Percentiles rank a stretch among this genome's conserved stretches.
Conservation (phyloP, 2,888 invertebrate genomes). For the Erebia palarica region DNA sequence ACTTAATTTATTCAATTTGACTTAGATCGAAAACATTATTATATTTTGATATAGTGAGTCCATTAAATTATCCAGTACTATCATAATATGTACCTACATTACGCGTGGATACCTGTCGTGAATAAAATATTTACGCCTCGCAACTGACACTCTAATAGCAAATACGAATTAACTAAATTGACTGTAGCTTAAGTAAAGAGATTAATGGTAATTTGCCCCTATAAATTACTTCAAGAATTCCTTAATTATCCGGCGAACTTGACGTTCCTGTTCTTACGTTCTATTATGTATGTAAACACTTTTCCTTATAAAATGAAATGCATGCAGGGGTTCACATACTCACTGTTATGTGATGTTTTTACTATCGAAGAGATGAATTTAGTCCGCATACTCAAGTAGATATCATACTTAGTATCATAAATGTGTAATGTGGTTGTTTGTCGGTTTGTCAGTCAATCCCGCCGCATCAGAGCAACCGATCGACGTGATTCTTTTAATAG, state of each 20-base stretch:
- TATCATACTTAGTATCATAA: too few species aligned
- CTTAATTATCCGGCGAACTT: constrained; percentile 34
- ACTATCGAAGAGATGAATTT: too few species aligned
- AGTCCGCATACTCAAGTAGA: too few species aligned
- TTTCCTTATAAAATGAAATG: background rate
- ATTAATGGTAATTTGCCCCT: constrained; percentile 31
- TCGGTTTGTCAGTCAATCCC: too few species aligned
- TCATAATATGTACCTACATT: too few species aligned
- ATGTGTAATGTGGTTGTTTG: too few species aligned
- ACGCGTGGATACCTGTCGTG: background rate
- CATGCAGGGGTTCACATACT: too few species aligned
- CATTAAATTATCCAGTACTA: background rate
- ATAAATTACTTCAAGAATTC: constrained; percentile 34
- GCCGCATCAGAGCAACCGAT: too few species aligned
- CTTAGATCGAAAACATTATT: background rate
- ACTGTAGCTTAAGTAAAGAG: constrained; percentile 26
- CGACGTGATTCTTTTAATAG: too few species aligned
- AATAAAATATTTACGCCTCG: constrained; percentile 9
- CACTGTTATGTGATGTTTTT: too few species aligned
- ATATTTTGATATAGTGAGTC: background rate
- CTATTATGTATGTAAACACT: background rate
- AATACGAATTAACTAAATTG: constrained; percentile 27
- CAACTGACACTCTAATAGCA: constrained; percentile 15
- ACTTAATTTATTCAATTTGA: too few species aligned
- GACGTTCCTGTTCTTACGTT: constrained; percentile 11